Percentiles rank a stretch among this genome's conserved stretches.
Conservation (phyloP, 2,888 invertebrate species). For the Adelognathus sp. region DNA sequence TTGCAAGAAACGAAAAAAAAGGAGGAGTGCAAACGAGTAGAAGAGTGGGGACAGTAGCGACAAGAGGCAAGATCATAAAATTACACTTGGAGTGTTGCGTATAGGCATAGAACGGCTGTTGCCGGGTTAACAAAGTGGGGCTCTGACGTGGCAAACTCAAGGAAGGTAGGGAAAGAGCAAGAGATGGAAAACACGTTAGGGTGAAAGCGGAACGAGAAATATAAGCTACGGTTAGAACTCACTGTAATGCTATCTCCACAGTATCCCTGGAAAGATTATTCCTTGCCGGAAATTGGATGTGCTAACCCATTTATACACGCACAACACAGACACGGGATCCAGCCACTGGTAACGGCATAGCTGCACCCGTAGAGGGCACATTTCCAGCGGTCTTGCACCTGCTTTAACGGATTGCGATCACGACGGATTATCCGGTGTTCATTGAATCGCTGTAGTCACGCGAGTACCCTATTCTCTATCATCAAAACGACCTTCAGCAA, state of each 20-base stretch:
- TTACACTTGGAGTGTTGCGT: constrained; percentile 67
- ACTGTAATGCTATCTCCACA: constrained; percentile 63
- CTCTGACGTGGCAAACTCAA: constrained; percentile 29
- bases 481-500: background rate
- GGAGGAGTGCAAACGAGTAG: constrained; percentile 13
- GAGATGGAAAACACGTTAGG: constrained; percentile 10
- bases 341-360: constrained; percentile 1
- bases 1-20: constrained; percentile 1
- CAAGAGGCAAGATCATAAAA: constrained; percentile 69
- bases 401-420: constrained; percentile 67
- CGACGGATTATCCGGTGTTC: constrained; percentile 71
- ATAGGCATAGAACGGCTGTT: constrained; percentile 14
- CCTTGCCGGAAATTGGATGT: constrained; percentile 77
- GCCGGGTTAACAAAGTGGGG: background rate
- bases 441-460: constrained; percentile 66
- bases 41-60: constrained; percentile 12
- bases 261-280: constrained; percentile 70
- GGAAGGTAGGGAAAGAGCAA: constrained; percentile 28
- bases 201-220: constrained; percentile 52
- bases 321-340: constrained; percentile 48
- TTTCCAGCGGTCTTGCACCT: constrained; percentile 66
- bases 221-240: constrained; percentile 72
- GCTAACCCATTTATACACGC: constrained; percentile 60
- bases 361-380: constrained; percentile 26
- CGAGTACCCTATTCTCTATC: constrained; percentile 15